A percentile compares a stretch with the other conserved stretches of the same genome.
These are phyloP conservation scores for Lycaena phlaeas DNA, from an alignment of 2,888 invertebrate genomes.

Conservation along the genomic window DNA sequence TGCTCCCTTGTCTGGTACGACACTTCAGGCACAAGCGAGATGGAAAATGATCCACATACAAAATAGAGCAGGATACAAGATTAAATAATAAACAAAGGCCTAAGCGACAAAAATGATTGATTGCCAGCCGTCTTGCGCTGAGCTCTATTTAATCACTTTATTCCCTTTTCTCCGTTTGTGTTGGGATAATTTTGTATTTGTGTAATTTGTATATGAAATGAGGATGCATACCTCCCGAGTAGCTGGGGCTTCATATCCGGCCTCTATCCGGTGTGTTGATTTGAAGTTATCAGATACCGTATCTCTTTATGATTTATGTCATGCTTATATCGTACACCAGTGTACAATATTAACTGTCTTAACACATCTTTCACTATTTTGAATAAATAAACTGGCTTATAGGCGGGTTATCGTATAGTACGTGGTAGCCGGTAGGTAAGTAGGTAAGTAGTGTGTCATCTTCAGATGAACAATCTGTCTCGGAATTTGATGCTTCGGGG, in stretches of 20 bases:
- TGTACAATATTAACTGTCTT: too few relatives aligned
- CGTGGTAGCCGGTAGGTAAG: too few relatives aligned
- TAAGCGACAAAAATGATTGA: slow-evolving; percentile 74
- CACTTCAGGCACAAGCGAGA: slow-evolving; percentile 68
- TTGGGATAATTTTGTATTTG: slow-evolving; percentile 71
- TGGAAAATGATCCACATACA: slow-evolving; percentile 25
- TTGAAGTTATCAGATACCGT: slow-evolving; percentile 50
- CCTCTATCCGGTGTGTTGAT: slow-evolving; percentile 42
- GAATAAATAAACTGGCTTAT: too few relatives aligned
- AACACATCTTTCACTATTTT: too few relatives aligned
- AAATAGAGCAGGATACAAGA: slow-evolving; percentile 40
- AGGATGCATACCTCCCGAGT: slow-evolving; percentile 51
- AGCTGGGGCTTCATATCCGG: slow-evolving; percentile 55
- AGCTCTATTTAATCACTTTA: slow-evolving; percentile 75
- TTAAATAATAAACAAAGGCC: slow-evolving; percentile 51
- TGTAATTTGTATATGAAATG: slow-evolving; percentile 71
- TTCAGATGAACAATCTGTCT: too few relatives aligned
- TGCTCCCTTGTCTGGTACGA: slow-evolving; percentile 73
- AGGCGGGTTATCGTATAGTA: too few relatives aligned
- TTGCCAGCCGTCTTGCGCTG: slow-evolving; percentile 70
- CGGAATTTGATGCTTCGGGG: too few relatives aligned
- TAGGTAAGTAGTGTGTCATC: too few relatives aligned
- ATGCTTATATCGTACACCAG: too few relatives aligned
- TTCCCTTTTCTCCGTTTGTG: slow-evolving; percentile 74
- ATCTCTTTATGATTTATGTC: slow-evolving; percentile 2